Evolutionary conservation across 1,140 invertebrate species (phyloP).

Genomic region (Palaemon carinicauda): DNA sequence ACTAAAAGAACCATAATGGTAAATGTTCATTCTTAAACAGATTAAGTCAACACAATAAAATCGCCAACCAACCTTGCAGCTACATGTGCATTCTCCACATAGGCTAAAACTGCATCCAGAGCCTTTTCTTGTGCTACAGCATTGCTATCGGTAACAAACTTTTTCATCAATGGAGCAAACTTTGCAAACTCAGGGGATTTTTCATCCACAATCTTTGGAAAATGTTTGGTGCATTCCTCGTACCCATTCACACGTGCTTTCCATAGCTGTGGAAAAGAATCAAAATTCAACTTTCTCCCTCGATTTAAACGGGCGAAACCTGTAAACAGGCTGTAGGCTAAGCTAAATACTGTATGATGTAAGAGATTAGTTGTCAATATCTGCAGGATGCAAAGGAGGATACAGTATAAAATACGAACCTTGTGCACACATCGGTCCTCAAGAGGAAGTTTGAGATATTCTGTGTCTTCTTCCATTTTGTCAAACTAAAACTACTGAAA

Average conservation of each 20-base stretch:
- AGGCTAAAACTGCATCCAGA: conserved; percentile 87
- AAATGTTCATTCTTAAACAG: too few species aligned
- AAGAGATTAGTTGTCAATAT: not conserved
- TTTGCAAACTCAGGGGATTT: conserved; percentile 93
- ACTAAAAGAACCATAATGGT: too few species aligned
- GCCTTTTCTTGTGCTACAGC: conserved; percentile 95
- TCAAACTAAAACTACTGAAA: not conserved
- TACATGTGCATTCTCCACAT: conserved; percentile 85
- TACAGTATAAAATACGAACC: conserved; percentile 64
- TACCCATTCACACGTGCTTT: conserved; percentile 93
- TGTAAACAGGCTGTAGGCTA: not conserved
- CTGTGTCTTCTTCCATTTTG: conserved; percentile 76
- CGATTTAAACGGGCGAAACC: not conserved
- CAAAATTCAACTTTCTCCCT: not conserved
- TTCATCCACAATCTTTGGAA: conserved; percentile 74
- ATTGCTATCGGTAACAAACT: conserved; percentile 95
- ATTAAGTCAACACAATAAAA: too few species aligned
- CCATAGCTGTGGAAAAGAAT: conserved; percentile 75
- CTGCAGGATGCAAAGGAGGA: not conserved
- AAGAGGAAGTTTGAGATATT: conserved; percentile 89
- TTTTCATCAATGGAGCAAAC: conserved; percentile 90
- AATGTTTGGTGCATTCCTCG: conserved; percentile 90
- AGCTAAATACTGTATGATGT: not conserved
- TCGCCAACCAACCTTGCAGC: conserved; percentile 76
- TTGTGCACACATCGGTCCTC: conserved; percentile 93